phyloP scores from a whole-genome alignment of 30 jellyfish, hydroid and myxozoan genomes.

The Nemopilema nomurai region DNA sequence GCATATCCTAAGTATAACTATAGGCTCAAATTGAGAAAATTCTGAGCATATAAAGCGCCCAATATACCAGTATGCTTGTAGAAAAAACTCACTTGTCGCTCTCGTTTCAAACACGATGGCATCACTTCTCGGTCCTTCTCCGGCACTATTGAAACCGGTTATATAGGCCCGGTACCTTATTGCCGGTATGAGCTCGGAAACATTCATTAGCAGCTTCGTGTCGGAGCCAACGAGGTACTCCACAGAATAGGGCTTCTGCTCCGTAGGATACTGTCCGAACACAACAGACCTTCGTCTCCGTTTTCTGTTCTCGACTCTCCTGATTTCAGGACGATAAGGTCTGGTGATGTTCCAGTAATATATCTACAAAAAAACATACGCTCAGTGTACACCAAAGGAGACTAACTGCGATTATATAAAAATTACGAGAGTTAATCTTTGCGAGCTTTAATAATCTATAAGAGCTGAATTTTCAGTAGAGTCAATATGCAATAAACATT shows the following conservation, averaged over 20 bases:
- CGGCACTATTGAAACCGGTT: slow-evolving; percentile 85
- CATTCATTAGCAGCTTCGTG: slow-evolving; percentile 2
- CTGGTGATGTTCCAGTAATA: slow-evolving; percentile 87
- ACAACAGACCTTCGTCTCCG: slow-evolving; percentile 49
- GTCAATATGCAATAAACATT: too few relatives aligned
- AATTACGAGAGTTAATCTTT: too few relatives aligned
- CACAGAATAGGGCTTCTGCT: slow-evolving; percentile 35
- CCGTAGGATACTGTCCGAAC: slow-evolving; percentile 46
- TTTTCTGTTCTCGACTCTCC: slow-evolving; percentile 43
- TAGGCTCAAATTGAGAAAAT: too few relatives aligned
- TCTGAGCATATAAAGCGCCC: too few relatives aligned
- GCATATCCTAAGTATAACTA: too few relatives aligned
- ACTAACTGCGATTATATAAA: too few relatives aligned
- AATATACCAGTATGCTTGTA: too few relatives aligned
- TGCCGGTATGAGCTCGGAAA: slow-evolving; percentile 55
- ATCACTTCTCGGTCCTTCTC: slow-evolving; percentile 88
- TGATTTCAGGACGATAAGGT: slow-evolving; percentile 65
- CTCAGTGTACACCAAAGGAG: too few relatives aligned
- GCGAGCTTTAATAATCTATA: too few relatives aligned
- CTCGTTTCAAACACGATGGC: slow-evolving; percentile 67
- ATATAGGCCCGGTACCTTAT: slow-evolving; percentile 61
- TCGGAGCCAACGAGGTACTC: slow-evolving; percentile 41
- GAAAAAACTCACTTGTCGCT: slow-evolving; percentile 68
- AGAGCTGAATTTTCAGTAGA: too few relatives aligned
- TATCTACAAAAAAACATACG: slow-evolving; percentile 32